Base-by-base conservation (phyloP, 2,888 invertebrate genomes). In the Acanthosepion lycidas region DNA sequence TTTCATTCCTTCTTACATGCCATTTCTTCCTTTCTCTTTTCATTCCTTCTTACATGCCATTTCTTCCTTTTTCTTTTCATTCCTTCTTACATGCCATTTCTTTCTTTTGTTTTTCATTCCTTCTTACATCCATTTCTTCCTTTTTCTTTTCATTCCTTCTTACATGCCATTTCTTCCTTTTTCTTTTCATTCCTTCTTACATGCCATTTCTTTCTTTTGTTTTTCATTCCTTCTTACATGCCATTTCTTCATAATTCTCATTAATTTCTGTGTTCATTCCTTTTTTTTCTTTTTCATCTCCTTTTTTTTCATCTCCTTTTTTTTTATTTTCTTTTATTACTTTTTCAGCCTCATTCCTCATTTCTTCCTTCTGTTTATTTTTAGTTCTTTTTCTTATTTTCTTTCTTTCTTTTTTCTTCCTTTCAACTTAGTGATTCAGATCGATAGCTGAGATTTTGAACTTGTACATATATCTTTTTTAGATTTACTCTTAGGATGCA, bases 231-330 rank as follows among this genome's bases (percentile, higher is more conserved):
- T 18, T 20, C 23, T 59, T 59, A 18, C 23, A 5, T 20, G 18
- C 6, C 0, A 18, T 23, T 18, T 20, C 59, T 23, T 64, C 59
- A 64, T 64, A 26, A 42, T 42, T 15, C 51, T 51, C 8, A 51
- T 51, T 15, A 51, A 6, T 28, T 64, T 28, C 26, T 28, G n/a
- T 6, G 0, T 23, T 26, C 20, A 6, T 26, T 23, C 59, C 28
- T 6, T 64, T 28, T 28, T 64, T 9, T 64, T 64, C 28, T 12
- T 64, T 64, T 64, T 28, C 8, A 28, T 28, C 6, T 0, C 6
- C 0, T 59, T 3, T 20, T n/a, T n/a, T n/a, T n/a, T 28, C 8
- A 28, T 28, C 6, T 0, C 6, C 0, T 59, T 3, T 20, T n/a
- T n/a, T 59, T 26, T 23, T 20, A 18, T 59, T 26, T 59, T 5